Conservation (phyloP, 2,888 invertebrate genomes). For the Chrysotoxum bicinctum region DNA sequence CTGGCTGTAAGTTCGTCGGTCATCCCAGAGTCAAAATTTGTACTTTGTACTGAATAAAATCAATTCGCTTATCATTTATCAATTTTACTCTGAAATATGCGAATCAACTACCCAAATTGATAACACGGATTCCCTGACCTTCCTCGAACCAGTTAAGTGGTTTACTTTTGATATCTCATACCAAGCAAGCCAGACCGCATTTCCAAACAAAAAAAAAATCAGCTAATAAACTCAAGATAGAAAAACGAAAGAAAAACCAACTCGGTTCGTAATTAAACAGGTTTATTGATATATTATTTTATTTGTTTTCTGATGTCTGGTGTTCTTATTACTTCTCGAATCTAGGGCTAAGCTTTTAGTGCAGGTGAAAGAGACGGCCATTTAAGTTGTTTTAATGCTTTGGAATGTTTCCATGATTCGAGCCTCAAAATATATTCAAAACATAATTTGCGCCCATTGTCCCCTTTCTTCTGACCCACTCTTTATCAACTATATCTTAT, state of each 20-base stretch:
- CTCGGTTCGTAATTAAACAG: constrained; percentile 33
- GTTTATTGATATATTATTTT: constrained; percentile 22
- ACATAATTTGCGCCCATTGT: not conserved
- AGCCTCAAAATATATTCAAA: not conserved
- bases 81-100: not conserved
- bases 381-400: constrained; percentile 17
- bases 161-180: constrained; percentile 13
- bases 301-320: constrained; percentile 31
- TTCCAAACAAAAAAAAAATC: not conserved
- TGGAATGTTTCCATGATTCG: not conserved
- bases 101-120: constrained; percentile 11
- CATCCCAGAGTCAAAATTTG: not conserved
- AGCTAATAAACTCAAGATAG: not conserved
- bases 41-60: not conserved
- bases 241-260: not conserved
- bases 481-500: not conserved
- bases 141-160: not conserved
- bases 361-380: constrained; percentile 31
- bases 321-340: constrained; percentile 22
- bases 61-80: constrained; percentile 1
- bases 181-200: not conserved
- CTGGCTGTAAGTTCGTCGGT: too few relatives aligned
- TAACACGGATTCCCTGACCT: constrained; percentile 67
- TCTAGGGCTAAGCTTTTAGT: constrained; percentile 7
- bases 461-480: not conserved